Conservation (phyloP, 2,113 vertebrate genomes). For the western clawed frog (Xenopus tropicalis) region UCB_Xtro_10.0 CM004448.2:67568501-67569000, state of each 20-base stretch:
- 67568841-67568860: too few species aligned
- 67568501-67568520: slow-evolving; percentile 50
- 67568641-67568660: slow-evolving; percentile 49
- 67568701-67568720: slow-evolving; percentile 44
- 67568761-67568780: slow-evolving; percentile 35
- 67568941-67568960: too few species aligned
- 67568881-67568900: too few species aligned
- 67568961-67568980: too few species aligned
- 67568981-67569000: too few species aligned
- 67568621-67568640: slow-evolving; percentile 58
- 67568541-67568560: slow-evolving; percentile 55
- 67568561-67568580: slow-evolving; percentile 54
- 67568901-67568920: too few species aligned
- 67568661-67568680: slow-evolving; percentile 56
- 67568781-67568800: slow-evolving; percentile 26
- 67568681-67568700: slow-evolving; percentile 60
- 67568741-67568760: slow-evolving; percentile 21
- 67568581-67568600: slow-evolving; percentile 49
- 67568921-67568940: too few species aligned
- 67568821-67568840: too few species aligned
- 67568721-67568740: slow-evolving; percentile 42
- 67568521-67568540: slow-evolving; percentile 53
- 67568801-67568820: too few species aligned
- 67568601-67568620: slow-evolving; percentile 58
- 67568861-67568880: too few species aligned